phyloP scores from a whole-genome alignment of 2,888 invertebrate genomes.

The Raillietiella orientalis region DNA sequence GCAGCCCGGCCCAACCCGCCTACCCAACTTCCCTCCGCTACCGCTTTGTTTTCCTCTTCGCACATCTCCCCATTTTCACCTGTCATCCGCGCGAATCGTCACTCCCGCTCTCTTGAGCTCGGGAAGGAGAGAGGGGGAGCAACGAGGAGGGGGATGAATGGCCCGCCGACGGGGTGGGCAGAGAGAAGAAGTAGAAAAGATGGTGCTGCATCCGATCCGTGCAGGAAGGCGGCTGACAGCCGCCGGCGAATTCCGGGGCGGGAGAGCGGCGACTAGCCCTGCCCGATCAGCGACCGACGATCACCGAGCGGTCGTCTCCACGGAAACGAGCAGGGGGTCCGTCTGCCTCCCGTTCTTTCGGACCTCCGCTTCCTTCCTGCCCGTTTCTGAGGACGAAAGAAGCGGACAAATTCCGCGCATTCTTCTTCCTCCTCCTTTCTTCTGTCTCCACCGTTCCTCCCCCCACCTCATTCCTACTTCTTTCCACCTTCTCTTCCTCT shows the following conservation, averaged over 20 bases:
- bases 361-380: too few relatives aligned
- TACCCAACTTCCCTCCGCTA: conserved; percentile 3
- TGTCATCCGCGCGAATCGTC: background rate
- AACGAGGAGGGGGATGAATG: conserved; percentile 1
- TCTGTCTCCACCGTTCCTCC: conserved; percentile 1
- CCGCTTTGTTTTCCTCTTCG: conserved; percentile 3
- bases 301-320: too few relatives aligned
- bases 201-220: too few relatives aligned
- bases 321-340: too few relatives aligned
- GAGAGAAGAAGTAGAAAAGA: conserved; percentile 2
- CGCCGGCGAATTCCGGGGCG: too few relatives aligned
- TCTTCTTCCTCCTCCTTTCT: background rate
- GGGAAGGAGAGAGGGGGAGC: too few relatives aligned
- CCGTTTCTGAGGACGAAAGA: too few relatives aligned
- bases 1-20: conserved; percentile 12
- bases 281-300: too few relatives aligned
- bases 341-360: too few relatives aligned
- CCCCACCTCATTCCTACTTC: background rate
- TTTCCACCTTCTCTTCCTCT: too few relatives aligned
- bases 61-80: conserved; percentile 2
- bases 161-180: background rate
- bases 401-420: background rate
- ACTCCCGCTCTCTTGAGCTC: background rate
- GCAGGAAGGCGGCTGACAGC: too few relatives aligned
- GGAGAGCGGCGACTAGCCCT: too few relatives aligned